Conservation (phyloP, 92 coral and sea anemone genomes). For the Siderastrea radians region DNA sequence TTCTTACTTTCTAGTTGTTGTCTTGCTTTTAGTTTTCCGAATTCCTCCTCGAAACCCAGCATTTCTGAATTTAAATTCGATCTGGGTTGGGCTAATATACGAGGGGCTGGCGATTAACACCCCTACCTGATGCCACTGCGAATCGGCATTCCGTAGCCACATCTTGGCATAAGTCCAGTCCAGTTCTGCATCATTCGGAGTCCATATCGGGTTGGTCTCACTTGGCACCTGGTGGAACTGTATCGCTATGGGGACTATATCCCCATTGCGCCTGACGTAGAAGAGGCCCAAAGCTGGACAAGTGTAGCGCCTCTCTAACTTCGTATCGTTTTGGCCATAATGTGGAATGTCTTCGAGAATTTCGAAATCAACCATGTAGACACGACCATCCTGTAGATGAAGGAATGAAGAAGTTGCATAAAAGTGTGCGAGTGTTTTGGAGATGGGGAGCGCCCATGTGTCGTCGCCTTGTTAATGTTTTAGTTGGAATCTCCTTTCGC, state of each 20-base stretch:
- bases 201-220: constrained; percentile 89
- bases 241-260: constrained; percentile 91
- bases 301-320: constrained; percentile 64
- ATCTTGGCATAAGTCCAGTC: constrained; percentile 89
- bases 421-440: too few species aligned
- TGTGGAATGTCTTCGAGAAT: constrained; percentile 71
- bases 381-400: constrained; percentile 68
- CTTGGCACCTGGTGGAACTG: constrained; percentile 83
- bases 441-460: too few species aligned
- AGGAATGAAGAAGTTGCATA: not conserved
- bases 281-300: constrained; percentile 79
- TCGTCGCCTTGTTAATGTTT: too few species aligned
- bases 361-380: constrained; percentile 71
- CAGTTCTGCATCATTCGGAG: constrained; percentile 79
- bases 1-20: not conserved
- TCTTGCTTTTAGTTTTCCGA: not conserved
- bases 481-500: too few species aligned
- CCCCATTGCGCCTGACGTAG: constrained; percentile 77
- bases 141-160: constrained; percentile 87
- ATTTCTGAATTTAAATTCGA: too few species aligned
- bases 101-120: too few species aligned
- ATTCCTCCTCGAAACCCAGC: too few species aligned
- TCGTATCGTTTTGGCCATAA: constrained; percentile 58
- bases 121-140: constrained; percentile 85
- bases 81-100: too few species aligned